Percentiles rank a stretch among this genome's conserved stretches.
Evolutionary conservation across 2,888 invertebrate species (phyloP).

Genomic region (Eupithecia subumbrata): DNA sequence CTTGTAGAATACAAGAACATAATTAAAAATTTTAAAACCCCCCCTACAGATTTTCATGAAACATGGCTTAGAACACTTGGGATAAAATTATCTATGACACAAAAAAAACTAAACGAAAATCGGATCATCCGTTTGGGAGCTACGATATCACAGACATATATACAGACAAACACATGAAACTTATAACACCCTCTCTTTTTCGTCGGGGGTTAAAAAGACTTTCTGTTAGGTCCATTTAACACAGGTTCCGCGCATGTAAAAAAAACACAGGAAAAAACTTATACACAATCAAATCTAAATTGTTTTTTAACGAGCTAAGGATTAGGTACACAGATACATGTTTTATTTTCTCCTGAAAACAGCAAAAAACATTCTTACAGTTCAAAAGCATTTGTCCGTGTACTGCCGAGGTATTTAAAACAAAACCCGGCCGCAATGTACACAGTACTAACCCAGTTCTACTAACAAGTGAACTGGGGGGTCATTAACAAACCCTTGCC

Average conservation of each 20-base stretch:
- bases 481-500: constrained; percentile 48
- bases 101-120: too few relatives aligned
- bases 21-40: too few relatives aligned
- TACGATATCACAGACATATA: too few relatives aligned
- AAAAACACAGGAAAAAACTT: background rate
- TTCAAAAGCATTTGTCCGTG: background rate
- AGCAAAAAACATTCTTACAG: background rate
- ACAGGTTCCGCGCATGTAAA: background rate
- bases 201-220: too few relatives aligned
- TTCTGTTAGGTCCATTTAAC: too few relatives aligned
- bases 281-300: background rate
- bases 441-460: constrained; percentile 53
- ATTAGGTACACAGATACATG: background rate
- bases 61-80: too few relatives aligned
- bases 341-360: background rate
- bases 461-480: constrained; percentile 40
- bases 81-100: too few relatives aligned
- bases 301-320: background rate
- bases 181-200: too few relatives aligned
- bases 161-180: too few relatives aligned
- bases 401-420: constrained; percentile 12
- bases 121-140: too few relatives aligned
- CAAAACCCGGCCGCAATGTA: constrained; percentile 38
- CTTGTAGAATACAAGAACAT: too few relatives aligned
- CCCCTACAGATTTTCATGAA: too few relatives aligned